phyloP scores from a whole-genome alignment of 2,797 vertebrate species.

The Echiichthys vipera region DNA sequence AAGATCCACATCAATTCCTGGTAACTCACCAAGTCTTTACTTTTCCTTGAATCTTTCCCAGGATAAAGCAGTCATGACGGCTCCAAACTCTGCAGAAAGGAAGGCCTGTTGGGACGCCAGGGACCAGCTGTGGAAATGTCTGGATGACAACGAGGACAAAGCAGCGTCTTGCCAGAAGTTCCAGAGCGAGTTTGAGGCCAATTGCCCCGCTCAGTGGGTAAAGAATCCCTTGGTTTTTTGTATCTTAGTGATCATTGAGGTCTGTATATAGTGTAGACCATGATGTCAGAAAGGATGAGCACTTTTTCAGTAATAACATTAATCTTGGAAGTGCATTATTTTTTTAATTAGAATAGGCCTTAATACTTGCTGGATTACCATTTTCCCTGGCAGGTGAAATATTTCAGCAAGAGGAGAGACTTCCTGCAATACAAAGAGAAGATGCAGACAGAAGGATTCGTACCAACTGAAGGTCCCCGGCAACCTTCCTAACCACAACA shows the following conservation, averaged over 20 bases:
- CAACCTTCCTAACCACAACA: constrained; percentile 61
- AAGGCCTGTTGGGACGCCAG: constrained; percentile 91
- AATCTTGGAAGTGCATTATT: not conserved
- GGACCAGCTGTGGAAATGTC: constrained; percentile 91
- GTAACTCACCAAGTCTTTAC: not conserved
- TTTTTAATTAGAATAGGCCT: not conserved
- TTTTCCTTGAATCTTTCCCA: not conserved
- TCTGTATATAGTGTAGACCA: not conserved
- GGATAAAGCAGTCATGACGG: constrained; percentile 84
- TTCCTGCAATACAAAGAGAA: constrained; percentile 94
- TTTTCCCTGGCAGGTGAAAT: constrained; percentile 87
- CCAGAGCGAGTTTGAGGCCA: constrained; percentile 84
- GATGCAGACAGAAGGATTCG: constrained; percentile 88
- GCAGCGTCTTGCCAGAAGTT: constrained; percentile 80
- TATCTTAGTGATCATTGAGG: not conserved
- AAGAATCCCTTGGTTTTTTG: constrained; percentile 4
- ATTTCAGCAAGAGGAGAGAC: constrained; percentile 93
- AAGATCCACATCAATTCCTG: not conserved
- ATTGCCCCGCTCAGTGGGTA: constrained; percentile 94
- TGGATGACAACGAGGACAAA: constrained; percentile 86
- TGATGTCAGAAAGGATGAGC: not conserved
- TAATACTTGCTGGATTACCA: not conserved
- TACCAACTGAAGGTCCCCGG: constrained; percentile 76
- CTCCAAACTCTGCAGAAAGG: constrained; percentile 89
- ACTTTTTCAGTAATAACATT: not conserved